Base-by-base conservation (phyloP, 2,797 vertebrate species). In the Sebastes iracundus region DNA sequence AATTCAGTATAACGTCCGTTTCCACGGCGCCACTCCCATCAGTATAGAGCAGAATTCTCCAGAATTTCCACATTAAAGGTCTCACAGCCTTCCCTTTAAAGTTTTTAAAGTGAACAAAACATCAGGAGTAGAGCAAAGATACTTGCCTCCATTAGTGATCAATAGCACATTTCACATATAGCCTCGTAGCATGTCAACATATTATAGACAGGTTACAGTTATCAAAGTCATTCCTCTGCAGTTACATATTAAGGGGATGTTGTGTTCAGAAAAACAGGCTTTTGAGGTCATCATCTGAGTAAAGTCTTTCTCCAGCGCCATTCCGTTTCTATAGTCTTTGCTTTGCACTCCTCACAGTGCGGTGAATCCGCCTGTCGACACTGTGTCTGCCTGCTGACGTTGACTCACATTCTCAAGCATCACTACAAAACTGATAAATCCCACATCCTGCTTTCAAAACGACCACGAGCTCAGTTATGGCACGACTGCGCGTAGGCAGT, bases 331-430 rank as follows among this genome's bases (percentile, higher is more conserved):
- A 9, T n/a, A 25, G 6, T 64, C n/a, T 53, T 38, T 70, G 8
- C 22, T 38, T 13, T 67, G 38, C 9, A 7, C 10, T 30, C 16
- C 0, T n/a, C 5, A 22, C 55, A 30, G 10, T 46, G 14, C 4
- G 4, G 58, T 33, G 30, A 74, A 62, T 55, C n/a, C 22, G 13
- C 4, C 49, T 14, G 4, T n/a, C 62, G 22, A 73, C 27, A 2
- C 23, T 7, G 6, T 33, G 42, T 4, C 28, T 22, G 30, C 23
- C 66, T 18, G 30, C 28, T 35, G 69, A 49, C 28, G n/a, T 3
- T 56, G 58, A 60, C 65, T 81, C 67, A 72, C n/a, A 18, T 49
- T 60, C 7, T 42, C 42, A 32, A 72, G 61, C 62, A 46, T 72
- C 46, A 13, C 13, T 27, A 25, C 23, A 38, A 38, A 53, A 77